Evolutionary conservation across 30 jellyfish, hydroid and myxozoan genomes (phyloP).

Genomic region (Hydractinia echinata): DNA sequence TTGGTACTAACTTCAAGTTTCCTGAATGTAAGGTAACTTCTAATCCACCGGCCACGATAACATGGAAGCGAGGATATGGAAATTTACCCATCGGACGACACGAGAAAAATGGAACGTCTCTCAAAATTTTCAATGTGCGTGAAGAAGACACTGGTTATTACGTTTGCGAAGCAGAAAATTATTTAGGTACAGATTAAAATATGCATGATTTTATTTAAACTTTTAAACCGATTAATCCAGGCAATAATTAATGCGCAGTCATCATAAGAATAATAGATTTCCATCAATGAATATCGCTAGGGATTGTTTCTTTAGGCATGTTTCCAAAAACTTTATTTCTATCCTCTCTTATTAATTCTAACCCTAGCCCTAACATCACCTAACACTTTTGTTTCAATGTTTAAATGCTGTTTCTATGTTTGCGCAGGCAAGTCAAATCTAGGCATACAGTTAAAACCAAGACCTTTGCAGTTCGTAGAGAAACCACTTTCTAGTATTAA

Average conservation of each 20-base stretch:
- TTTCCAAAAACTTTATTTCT: too few relatives aligned
- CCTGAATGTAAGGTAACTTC: conserved; percentile 32
- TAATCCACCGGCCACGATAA: conserved; percentile 30
- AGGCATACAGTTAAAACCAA: conserved; percentile 19
- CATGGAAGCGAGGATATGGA: conserved; percentile 35
- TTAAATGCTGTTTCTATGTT: too few relatives aligned
- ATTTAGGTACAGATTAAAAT: conserved; percentile 3
- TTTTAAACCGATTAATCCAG: too few relatives aligned
- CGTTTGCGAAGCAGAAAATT: conserved; percentile 33
- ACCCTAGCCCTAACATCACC: too few relatives aligned
- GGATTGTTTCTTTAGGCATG: too few relatives aligned
- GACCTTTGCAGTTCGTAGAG: background rate
- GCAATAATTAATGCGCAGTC: too few relatives aligned
- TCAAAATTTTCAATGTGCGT: background rate
- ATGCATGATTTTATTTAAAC: too few relatives aligned
- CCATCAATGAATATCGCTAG: too few relatives aligned
- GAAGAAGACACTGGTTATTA: conserved; percentile 30
- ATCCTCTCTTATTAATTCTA: too few relatives aligned
- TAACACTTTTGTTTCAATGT: too few relatives aligned
- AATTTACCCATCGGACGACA: conserved; percentile 7
- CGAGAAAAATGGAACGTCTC: background rate
- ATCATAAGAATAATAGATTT: too few relatives aligned
- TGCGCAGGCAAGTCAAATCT: background rate
- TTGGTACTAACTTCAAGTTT: conserved; percentile 16
- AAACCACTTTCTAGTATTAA: conserved; percentile 3